Conservation (phyloP, 2,113 vertebrate species). For the Corythornis cristatus region DNA sequence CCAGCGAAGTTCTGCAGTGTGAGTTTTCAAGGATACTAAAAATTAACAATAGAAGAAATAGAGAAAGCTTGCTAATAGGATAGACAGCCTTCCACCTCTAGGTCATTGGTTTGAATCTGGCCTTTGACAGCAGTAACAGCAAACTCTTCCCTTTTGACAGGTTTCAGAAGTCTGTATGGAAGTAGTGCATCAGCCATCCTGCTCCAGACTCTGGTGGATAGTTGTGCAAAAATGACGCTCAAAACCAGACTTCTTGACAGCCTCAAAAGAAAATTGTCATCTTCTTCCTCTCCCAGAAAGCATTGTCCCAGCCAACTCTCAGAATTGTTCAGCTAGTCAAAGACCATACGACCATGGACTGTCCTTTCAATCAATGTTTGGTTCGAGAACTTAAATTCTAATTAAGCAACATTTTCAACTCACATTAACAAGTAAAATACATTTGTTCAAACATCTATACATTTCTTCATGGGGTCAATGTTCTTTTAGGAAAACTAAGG, state of each 20-base stretch:
- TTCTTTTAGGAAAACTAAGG: background rate
- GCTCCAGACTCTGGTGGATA: background rate
- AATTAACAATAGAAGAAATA: slow-evolving; percentile 47
- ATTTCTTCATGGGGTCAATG: background rate
- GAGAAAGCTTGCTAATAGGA: slow-evolving; percentile 21
- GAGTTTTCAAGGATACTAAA: slow-evolving; percentile 57
- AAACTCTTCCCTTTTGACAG: slow-evolving; percentile 12
- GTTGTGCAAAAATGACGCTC: background rate
- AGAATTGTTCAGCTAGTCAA: background rate
- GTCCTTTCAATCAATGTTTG: background rate
- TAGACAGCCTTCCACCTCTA: slow-evolving; percentile 15
- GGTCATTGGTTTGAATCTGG: background rate
- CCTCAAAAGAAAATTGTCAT: background rate
- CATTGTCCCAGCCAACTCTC: background rate
- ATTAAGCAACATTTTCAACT: background rate
- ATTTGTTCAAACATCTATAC: background rate
- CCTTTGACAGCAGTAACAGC: background rate
- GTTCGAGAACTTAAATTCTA: background rate
- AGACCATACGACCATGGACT: background rate
- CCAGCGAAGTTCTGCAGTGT: slow-evolving; percentile 57
- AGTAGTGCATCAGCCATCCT: background rate
- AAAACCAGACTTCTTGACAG: background rate
- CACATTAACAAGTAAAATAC: background rate
- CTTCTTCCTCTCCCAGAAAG: background rate
- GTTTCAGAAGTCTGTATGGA: background rate